These are phyloP conservation scores for Solea senegalensis DNA, from an alignment of 2,113 vertebrate genomes.

Conservation along the genomic window DNA sequence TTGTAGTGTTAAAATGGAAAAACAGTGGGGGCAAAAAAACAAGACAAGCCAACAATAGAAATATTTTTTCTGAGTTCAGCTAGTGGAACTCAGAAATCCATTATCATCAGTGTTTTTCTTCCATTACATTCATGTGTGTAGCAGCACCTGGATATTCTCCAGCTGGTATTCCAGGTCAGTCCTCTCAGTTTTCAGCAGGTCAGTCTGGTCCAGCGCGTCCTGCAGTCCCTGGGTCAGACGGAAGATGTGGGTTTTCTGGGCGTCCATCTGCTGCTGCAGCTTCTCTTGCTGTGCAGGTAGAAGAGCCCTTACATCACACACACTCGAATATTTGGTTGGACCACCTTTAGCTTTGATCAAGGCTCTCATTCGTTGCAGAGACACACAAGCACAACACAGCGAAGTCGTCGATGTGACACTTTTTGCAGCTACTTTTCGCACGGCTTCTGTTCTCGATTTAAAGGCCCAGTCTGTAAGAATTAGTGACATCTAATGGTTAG, in stretches of 20 bases:
- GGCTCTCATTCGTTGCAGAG: too few species aligned
- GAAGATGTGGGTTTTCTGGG: constrained; percentile 98
- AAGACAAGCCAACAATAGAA: constrained; percentile 19
- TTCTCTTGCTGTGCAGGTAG: constrained; percentile 89
- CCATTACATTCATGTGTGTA: constrained; percentile 12
- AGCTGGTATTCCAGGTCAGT: constrained; percentile 97
- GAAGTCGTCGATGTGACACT: too few species aligned
- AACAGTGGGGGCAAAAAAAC: constrained; percentile 32
- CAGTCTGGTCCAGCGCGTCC: constrained; percentile 94
- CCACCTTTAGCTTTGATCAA: too few species aligned
- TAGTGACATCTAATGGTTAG: too few species aligned
- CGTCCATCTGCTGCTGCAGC: constrained; percentile 97
- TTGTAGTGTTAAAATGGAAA: constrained; percentile 7
- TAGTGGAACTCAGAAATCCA: not conserved
- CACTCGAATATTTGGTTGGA: too few species aligned
- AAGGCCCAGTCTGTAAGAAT: too few species aligned
- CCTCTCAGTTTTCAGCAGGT: constrained; percentile 96
- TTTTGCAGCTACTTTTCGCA: too few species aligned
- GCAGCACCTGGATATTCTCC: constrained; percentile 96
- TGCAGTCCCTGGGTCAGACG: constrained; percentile 97
- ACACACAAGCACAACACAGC: too few species aligned
- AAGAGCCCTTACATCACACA: constrained; percentile 15
- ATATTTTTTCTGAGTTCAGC: constrained; percentile 9
- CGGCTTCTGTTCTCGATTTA: too few species aligned
- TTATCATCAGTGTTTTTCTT: not conserved